A percentile compares a stretch with the other conserved stretches of the same genome.
Evolutionary conservation across 2,113 vertebrate genomes (phyloP).

Genomic region (Gobius niger): DNA sequence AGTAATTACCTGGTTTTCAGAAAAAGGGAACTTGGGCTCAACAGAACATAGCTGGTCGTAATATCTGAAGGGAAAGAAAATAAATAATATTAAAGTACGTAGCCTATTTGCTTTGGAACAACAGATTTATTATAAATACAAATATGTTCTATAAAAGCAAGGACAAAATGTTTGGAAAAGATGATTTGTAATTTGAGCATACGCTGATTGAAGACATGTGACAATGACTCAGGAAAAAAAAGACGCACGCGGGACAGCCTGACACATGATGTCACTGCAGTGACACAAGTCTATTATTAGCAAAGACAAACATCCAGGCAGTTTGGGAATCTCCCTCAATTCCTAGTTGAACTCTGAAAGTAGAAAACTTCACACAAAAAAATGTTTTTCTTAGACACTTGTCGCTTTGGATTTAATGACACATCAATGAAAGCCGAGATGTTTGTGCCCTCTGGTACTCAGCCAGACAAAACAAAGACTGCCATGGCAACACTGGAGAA

Average conservation of each 20-base stretch:
- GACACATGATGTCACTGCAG: constrained; percentile 8
- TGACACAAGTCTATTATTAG: constrained; percentile 36
- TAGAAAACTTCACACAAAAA: neutral
- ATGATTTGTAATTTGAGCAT: constrained; percentile 20
- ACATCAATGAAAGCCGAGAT: constrained; percentile 36
- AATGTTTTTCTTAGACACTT: neutral
- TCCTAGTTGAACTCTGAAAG: neutral
- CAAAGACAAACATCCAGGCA: neutral
- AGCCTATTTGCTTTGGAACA: neutral
- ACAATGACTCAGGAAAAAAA: constrained; percentile 58
- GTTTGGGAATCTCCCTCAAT: constrained; percentile 29
- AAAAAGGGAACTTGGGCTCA: constrained; percentile 97
- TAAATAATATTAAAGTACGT: neutral
- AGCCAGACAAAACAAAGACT: constrained; percentile 44
- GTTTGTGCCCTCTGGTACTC: constrained; percentile 8
- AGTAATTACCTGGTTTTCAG: constrained; percentile 89
- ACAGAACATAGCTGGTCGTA: constrained; percentile 96
- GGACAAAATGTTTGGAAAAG: neutral
- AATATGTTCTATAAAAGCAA: neutral
- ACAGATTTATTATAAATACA: neutral
- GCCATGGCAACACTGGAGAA: constrained; percentile 38
- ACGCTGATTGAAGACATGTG: constrained; percentile 24
- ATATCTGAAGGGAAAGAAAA: constrained; percentile 78
- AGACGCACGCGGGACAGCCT: neutral
- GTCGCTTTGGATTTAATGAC: neutral